phyloP scores from a whole-genome alignment of 2,797 vertebrate species.

The Tachyglossus aculeatus region DNA sequence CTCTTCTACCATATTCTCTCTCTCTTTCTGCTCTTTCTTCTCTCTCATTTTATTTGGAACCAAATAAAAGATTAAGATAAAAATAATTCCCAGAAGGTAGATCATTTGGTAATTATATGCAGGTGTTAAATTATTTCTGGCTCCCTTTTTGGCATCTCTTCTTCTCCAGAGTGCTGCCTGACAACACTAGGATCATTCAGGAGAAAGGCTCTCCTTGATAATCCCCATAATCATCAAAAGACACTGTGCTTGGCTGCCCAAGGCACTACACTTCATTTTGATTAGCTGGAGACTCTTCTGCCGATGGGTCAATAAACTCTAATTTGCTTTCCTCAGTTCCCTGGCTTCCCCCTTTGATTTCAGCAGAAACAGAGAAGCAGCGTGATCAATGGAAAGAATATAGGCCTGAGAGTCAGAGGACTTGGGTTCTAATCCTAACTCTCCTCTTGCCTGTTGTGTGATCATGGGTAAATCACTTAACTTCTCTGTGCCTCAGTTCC shows the following conservation, averaged over 20 bases:
- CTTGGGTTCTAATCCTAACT: too few relatives aligned
- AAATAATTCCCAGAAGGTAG: conserved; percentile 67
- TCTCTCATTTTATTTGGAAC: conserved; percentile 67
- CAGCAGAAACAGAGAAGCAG: too few relatives aligned
- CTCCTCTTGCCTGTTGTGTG: too few relatives aligned
- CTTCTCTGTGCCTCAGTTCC: too few relatives aligned
- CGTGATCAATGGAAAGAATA: too few relatives aligned
- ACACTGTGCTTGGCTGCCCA: conserved; percentile 39
- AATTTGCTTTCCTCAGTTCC: conserved; percentile 46
- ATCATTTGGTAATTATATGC: conserved; percentile 70
- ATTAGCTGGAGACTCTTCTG: conserved; percentile 66
- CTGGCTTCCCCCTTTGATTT: too few relatives aligned
- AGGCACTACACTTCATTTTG: conserved; percentile 52
- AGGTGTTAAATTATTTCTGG: conserved; percentile 67
- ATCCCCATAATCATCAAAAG: conserved; percentile 55
- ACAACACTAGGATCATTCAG: conserved; percentile 47
- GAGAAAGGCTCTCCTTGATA: conserved; percentile 48
- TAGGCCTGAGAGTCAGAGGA: too few relatives aligned
- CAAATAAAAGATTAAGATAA: conserved; percentile 69
- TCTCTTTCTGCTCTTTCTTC: conserved; percentile 57
- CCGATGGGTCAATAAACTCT: conserved; percentile 57
- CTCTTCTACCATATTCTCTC: conserved; percentile 45
- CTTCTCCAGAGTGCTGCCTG: conserved; percentile 26
- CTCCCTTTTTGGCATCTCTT: conserved; percentile 40
- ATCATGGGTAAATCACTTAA: too few relatives aligned